Base-by-base conservation (phyloP, 2,888 invertebrate genomes). In the Philonicus albiceps region DNA sequence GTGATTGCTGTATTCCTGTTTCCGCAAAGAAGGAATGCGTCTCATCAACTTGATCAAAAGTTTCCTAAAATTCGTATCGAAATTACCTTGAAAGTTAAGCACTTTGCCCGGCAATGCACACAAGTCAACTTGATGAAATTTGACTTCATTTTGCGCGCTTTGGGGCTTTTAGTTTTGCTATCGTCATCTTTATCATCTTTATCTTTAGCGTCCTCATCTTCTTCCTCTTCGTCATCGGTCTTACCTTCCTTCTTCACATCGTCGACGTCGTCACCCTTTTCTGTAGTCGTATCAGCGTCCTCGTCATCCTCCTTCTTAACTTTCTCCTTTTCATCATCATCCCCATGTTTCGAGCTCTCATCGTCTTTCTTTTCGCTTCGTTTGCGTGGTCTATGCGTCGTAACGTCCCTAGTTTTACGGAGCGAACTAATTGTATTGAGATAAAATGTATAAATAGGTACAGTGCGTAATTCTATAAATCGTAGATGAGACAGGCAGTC, bases 81-180 rank as follows among this genome's bases (percentile, higher is more conserved):
- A 90, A 92, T 92, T 89, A 95, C 95, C 90, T 95, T 95, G 90
- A 96, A 97, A 8, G 96, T 96, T 8, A 95, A 93, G 89, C 95
- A 95, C 90, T 95, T 95, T 89, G 95, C 94, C 89, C 94, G 94
- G 91, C 97, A 97, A 91, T 97, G 97, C 1, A 96, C 96, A 90
- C 97, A 97, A 43, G 94, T 93, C 73, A 97, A 93, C 89, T 95
- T 95, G 87, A 96, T 96, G 90, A 94, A 96, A 43, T 93, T 55
- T 76, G 83, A 76, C 19, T 86, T 76, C 7, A 30, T 27, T 19
- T 76, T 76, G 8, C 86, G 76, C 11, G 76, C 6, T 64, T 85
- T 87, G 43, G 74, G 78, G 49, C 86, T 78, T 55, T 88, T 88
- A 19, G 88, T 80, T n/a, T 86, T 84, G 30, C 86, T 89, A 86